These are phyloP conservation scores for Archips crataeganus DNA, from an alignment of 2,888 invertebrate species.

Conservation along the genomic window DNA sequence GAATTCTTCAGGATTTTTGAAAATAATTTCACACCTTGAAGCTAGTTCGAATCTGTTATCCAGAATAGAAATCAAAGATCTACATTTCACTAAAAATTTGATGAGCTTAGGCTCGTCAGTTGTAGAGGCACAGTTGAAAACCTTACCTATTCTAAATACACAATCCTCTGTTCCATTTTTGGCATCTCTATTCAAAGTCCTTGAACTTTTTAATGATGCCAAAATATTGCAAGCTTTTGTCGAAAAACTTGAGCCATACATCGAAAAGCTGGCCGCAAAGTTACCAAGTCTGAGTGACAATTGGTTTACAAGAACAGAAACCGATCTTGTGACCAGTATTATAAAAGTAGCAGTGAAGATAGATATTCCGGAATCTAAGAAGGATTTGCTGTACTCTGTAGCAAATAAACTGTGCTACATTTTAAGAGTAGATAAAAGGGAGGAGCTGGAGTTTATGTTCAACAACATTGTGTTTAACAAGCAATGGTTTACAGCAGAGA, in stretches of 20 bases:
- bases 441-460: slow-evolving; percentile 85
- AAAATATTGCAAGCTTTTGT: slow-evolving; percentile 72
- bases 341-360: slow-evolving; percentile 72
- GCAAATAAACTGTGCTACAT: slow-evolving; percentile 87
- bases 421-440: slow-evolving; percentile 85
- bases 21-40: slow-evolving; percentile 69
- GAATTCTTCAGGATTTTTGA: slow-evolving; percentile 75
- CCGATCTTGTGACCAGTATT: slow-evolving; percentile 82
- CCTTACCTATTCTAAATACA: slow-evolving; percentile 70
- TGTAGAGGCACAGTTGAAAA: slow-evolving; percentile 67
- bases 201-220: slow-evolving; percentile 63
- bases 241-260: slow-evolving; percentile 70
- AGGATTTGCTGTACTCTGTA: slow-evolving; percentile 82
- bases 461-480: slow-evolving; percentile 87
- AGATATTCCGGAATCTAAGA: slow-evolving; percentile 72
- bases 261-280: slow-evolving; percentile 67
- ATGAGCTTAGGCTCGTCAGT: slow-evolving; percentile 66
- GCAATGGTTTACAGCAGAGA: slow-evolving; percentile 86
- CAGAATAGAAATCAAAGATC: slow-evolving; percentile 64
- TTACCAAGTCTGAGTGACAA: slow-evolving; percentile 79
- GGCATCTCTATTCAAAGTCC: slow-evolving; percentile 69
- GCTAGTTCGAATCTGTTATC: slow-evolving; percentile 76
- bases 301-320: slow-evolving; percentile 88
- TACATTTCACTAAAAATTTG: slow-evolving; percentile 69
- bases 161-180: slow-evolving; percentile 74